Evolutionary conservation across 2,888 invertebrate species (phyloP).

Genomic region (Terebella lapidaria): DNA sequence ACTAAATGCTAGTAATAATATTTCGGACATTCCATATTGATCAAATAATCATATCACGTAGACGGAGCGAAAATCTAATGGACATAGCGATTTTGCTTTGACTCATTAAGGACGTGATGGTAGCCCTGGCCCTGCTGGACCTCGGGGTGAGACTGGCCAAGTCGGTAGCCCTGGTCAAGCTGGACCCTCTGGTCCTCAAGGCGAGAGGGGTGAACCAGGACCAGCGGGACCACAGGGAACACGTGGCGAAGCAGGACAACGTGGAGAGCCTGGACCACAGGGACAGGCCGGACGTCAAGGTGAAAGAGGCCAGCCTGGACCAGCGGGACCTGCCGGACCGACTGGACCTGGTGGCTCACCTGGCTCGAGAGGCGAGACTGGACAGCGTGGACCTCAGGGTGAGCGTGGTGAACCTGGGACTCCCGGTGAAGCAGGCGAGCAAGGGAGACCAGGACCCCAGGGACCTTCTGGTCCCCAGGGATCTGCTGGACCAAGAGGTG

Average conservation of each 20-base stretch:
- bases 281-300: slow-evolving; percentile 10
- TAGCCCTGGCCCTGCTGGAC: slow-evolving; percentile 18
- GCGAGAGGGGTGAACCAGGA: slow-evolving; percentile 17
- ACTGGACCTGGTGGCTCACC: slow-evolving; percentile 14
- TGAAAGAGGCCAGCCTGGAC: slow-evolving; percentile 12
- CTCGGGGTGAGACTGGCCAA: slow-evolving; percentile 10
- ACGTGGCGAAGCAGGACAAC: slow-evolving; percentile 10
- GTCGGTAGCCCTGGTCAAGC: slow-evolving; percentile 12
- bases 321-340: slow-evolving; percentile 19
- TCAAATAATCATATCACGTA: no score
- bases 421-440: slow-evolving; percentile 13
- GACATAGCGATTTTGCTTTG: no score
- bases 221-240: slow-evolving; percentile 16
- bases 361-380: slow-evolving; percentile 7
- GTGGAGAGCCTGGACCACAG: slow-evolving; percentile 5
- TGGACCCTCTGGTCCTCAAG: slow-evolving; percentile 19
- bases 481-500: slow-evolving; percentile 11
- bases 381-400: slow-evolving; percentile 63
- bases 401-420: slow-evolving; percentile 27
- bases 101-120: slow-evolving; percentile 1
- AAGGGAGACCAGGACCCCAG: slow-evolving; percentile 7
- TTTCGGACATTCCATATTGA: no score
- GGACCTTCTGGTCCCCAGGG: slow-evolving; percentile 9
- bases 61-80: no score
- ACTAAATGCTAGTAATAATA: no score